These are phyloP conservation scores for Rotaria magnacalcarata DNA, from an alignment of 2,888 invertebrate species.

Conservation along the genomic window DNA sequence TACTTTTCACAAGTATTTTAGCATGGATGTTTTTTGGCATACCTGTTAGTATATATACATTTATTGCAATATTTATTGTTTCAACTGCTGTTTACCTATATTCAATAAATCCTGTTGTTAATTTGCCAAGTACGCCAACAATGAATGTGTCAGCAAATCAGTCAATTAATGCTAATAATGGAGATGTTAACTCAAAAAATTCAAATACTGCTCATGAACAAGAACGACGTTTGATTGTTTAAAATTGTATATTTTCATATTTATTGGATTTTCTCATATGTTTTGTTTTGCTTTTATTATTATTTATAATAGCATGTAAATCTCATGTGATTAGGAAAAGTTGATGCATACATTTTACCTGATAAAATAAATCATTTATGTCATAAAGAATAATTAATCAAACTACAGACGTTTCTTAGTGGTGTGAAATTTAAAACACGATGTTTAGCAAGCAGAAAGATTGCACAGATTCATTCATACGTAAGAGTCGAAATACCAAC, in stretches of 20 bases:
- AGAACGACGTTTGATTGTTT: not conserved
- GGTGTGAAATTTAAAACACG: too few species aligned
- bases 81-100: constrained; percentile 43
- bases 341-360: not conserved
- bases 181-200: not conserved
- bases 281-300: not conserved
- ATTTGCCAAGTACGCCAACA: not conserved
- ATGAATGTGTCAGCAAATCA: not conserved
- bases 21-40: constrained; percentile 60
- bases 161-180: not conserved
- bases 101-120: constrained; percentile 36
- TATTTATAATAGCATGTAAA: not conserved
- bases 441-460: too few species aligned
- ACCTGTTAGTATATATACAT: constrained; percentile 39
- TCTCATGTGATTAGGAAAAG: not conserved
- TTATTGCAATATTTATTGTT: constrained; percentile 43
- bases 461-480: too few species aligned
- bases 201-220: not conserved
- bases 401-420: too few species aligned
- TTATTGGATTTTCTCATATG: not conserved
- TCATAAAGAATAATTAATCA: too few species aligned
- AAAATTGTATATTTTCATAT: not conserved
- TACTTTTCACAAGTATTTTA: constrained; percentile 80
- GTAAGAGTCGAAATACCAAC: too few species aligned
- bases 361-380: too few species aligned